phyloP scores from a whole-genome alignment of 2,888 invertebrate species.

The Uropetala carovei region DNA sequence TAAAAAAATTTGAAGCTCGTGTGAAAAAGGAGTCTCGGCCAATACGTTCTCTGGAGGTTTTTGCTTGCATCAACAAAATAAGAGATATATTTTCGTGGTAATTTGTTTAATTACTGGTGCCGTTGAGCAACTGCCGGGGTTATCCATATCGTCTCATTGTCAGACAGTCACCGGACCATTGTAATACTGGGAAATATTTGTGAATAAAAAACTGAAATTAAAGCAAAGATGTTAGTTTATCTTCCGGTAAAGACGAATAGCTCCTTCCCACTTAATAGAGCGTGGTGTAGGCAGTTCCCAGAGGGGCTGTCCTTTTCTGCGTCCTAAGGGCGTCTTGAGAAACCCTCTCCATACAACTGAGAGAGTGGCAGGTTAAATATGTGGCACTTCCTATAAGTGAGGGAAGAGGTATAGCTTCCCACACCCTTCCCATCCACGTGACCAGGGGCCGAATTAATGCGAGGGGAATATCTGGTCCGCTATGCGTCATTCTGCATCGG shows the following conservation, averaged over 20 bases:
- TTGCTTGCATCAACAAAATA: too few relatives aligned
- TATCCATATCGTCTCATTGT: too few relatives aligned
- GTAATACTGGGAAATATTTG: background rate
- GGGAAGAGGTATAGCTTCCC: background rate
- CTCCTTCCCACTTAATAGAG: too few relatives aligned
- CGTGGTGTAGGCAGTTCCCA: too few relatives aligned
- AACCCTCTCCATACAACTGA: background rate
- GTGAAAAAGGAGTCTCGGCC: too few relatives aligned
- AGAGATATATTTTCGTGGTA: too few relatives aligned
- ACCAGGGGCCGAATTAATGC: constrained; percentile 41
- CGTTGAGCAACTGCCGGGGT: too few relatives aligned
- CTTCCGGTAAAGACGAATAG: background rate
- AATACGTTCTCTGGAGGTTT: too few relatives aligned
- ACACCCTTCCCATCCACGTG: background rate
- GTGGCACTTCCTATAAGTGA: constrained; percentile 3
- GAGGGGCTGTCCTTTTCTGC: too few relatives aligned
- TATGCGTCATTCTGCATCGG: constrained; percentile 47
- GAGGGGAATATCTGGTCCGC: constrained; percentile 40
- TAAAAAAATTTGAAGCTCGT: too few relatives aligned
- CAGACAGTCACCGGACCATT: too few relatives aligned
- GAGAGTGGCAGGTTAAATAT: constrained; percentile 40
- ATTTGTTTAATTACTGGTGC: too few relatives aligned
- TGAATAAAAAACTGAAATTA: background rate
- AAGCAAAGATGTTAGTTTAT: background rate
- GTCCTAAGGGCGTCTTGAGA: background rate